These are phyloP conservation scores for Philypnodon macrostomus DNA, from an alignment of 2,797 vertebrate genomes.

Conservation along the genomic window DNA sequence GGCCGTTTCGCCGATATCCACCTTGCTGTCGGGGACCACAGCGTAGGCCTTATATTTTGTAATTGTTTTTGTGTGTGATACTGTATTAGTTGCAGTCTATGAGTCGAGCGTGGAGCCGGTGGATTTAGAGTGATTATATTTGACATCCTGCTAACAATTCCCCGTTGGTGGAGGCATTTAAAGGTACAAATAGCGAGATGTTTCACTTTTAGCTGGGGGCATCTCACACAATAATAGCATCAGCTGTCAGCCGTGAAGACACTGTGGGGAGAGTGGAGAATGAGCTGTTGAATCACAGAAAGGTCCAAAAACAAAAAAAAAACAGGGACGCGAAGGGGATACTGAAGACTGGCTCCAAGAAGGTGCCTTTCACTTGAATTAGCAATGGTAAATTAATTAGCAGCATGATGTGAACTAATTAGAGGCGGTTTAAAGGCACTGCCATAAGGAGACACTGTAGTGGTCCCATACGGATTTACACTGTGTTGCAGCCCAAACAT, in stretches of 20 bases:
- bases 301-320: slow-evolving; percentile 24
- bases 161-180: slow-evolving; percentile 59
- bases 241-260: slow-evolving; percentile 58
- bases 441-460: slow-evolving; percentile 50
- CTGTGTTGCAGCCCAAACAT: slow-evolving; percentile 57
- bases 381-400: slow-evolving; percentile 76
- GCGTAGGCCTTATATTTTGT: too few relatives aligned
- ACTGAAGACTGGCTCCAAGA: slow-evolving; percentile 36
- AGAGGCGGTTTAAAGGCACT: slow-evolving; percentile 59
- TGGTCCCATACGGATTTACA: slow-evolving; percentile 61
- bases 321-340: slow-evolving; percentile 31
- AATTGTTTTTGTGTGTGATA: too few relatives aligned
- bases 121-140: slow-evolving; percentile 60
- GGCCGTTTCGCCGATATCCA: too few relatives aligned
- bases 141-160: slow-evolving; percentile 67
- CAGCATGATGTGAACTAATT: slow-evolving; percentile 75
- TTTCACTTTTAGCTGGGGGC: slow-evolving; percentile 58
- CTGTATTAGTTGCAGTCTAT: slow-evolving; percentile 7
- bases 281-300: slow-evolving; percentile 39
- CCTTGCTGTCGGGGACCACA: too few relatives aligned
- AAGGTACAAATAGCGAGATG: slow-evolving; percentile 69
- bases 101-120: slow-evolving; percentile 24
- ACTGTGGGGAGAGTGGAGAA: slow-evolving; percentile 39
- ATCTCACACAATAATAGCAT: slow-evolving; percentile 59
- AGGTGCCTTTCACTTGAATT: slow-evolving; percentile 80